Conservation (phyloP, 2,113 vertebrate genomes). For the Anhinga anhinga region DNA sequence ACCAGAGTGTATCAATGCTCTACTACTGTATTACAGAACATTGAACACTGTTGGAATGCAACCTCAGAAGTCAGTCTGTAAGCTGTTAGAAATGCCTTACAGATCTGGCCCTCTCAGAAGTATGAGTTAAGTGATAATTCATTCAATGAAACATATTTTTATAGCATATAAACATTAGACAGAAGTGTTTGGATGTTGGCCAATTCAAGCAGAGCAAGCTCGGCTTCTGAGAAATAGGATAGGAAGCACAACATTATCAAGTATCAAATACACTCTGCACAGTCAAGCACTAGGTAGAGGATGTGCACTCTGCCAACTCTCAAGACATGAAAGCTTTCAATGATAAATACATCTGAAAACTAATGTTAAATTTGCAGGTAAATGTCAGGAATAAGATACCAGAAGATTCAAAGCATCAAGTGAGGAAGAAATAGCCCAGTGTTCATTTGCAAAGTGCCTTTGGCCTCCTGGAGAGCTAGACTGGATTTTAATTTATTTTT, state of each 20-base stretch:
- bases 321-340: neutral
- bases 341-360: neutral
- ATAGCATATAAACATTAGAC: too few relatives aligned
- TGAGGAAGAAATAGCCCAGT: neutral
- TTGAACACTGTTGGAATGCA: neutral
- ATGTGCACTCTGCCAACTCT: neutral
- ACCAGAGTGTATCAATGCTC: neutral
- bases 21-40: neutral
- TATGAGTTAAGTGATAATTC: neutral
- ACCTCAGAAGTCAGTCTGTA: neutral
- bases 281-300: neutral
- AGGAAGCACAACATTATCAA: neutral
- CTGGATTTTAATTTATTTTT: neutral
- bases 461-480: neutral
- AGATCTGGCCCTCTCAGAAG: neutral
- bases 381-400: neutral
- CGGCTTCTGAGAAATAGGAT: neutral
- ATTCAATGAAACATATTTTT: too few relatives aligned
- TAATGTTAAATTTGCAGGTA: too few relatives aligned
- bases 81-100: neutral
- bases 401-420: neutral
- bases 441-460: neutral
- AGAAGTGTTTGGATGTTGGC: neutral
- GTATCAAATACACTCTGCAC: neutral
- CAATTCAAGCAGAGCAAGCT: neutral